These are phyloP conservation scores for Acrobasis suavella DNA, from an alignment of 2,888 invertebrate species.

Conservation along the genomic window DNA sequence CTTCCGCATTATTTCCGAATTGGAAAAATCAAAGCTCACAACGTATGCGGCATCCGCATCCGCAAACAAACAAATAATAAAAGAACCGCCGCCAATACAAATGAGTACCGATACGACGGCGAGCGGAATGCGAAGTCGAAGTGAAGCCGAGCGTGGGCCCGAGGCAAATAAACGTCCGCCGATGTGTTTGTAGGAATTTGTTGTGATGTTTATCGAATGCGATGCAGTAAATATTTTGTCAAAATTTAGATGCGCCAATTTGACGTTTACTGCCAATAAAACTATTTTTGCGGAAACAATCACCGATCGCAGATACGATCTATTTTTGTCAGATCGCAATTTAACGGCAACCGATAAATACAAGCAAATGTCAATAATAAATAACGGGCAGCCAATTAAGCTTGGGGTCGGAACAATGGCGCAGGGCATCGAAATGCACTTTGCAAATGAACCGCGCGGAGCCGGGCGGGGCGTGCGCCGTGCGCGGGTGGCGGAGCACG, in stretches of 20 bases:
- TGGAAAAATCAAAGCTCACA: conserved; percentile 79
- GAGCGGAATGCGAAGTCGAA: conserved; percentile 70
- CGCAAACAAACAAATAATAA: conserved; percentile 81
- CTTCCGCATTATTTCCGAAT: conserved; percentile 77
- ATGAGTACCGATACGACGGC: conserved; percentile 76
- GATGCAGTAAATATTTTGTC: conserved; percentile 62
- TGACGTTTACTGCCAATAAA: conserved; percentile 20
- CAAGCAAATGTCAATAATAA: conserved; percentile 73
- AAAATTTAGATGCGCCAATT: conserved; percentile 34
- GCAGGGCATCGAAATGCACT: conserved; percentile 79
- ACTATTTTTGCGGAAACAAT: conserved; percentile 23
- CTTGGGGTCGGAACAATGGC: conserved; percentile 70
- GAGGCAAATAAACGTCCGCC: conserved; percentile 75
- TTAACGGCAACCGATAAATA: conserved; percentile 54
- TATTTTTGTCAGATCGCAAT: conserved; percentile 45
- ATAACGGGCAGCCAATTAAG: conserved; percentile 75
- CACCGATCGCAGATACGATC: conserved; percentile 34
- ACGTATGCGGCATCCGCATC: conserved; percentile 74
- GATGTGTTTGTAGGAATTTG: conserved; percentile 77
- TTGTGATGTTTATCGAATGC: conserved; percentile 76
- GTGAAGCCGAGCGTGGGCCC: conserved; percentile 69
- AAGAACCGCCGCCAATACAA: conserved; percentile 75
- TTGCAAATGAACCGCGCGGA: conserved; percentile 78
- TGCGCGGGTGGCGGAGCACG: conserved; percentile 40
- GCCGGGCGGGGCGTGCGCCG: conserved; percentile 36